Evolutionary conservation across 2,797 vertebrate genomes (phyloP), one percentile per base, ranked within the genome.

Genomic region (Sebastes iracundus): DNA sequence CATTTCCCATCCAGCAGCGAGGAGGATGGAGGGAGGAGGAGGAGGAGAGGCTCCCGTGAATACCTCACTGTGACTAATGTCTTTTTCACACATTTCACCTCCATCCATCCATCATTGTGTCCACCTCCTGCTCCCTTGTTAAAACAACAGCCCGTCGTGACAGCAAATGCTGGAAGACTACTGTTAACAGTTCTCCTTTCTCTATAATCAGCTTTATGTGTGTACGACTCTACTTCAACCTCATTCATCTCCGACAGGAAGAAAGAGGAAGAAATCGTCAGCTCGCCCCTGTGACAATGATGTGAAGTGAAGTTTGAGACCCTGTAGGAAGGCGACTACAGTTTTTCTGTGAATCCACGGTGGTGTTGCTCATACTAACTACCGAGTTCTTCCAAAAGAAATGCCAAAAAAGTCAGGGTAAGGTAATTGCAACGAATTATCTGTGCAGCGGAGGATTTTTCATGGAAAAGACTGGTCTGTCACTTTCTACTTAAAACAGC

Each of bases 61-160:
- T 88, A 86, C 92, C 83, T 91, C 88, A 67, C 88, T 90, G 85
- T 92, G 91, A 94, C 94, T 94, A 93, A 95, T 95, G 92, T 90
- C 89, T 95, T 94, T 93, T 95, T 95, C 94, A 95, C 95, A 95
- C 94, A 85, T 92, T 92, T 82, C 84, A 82, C 80, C 87, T 85
- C 89, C 83, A 83, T 84, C 88, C 81, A 91, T 95, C 90, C 80
- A 92, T 95, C 91, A 94, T 67, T 68, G 85, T 88, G 88, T 92
- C 90, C 88, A 82, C 87, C 84, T 89, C 76, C 85, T 53, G 84
- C 82, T 77, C 89, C 72, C 70, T 70, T 84, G 85, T 78, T 87
- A 82, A 90, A 90, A 90, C 86, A 87, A 52, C 53, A 76, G 58
- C 8, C 76, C 2, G 11, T 25, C 9, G 10, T 59, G 74, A 76